Evolutionary conservation across 2,797 vertebrate species (phyloP).

Genomic region (Microctenopoma lineatum): DNA sequence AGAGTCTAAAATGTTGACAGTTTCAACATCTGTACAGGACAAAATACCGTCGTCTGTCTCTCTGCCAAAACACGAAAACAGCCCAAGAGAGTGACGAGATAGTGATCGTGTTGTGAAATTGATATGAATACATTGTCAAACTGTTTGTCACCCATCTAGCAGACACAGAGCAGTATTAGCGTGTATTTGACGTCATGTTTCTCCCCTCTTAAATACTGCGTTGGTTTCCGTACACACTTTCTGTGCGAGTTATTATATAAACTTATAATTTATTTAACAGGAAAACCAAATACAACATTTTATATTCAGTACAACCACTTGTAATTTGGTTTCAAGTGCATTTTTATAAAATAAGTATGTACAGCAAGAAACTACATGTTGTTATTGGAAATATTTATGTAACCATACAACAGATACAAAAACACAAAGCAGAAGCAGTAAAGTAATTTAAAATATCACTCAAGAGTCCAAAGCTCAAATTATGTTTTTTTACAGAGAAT

Average conservation of each 20-base stretch:
- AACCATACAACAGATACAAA: background rate
- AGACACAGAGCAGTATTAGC: too few relatives aligned
- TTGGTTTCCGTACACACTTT: background rate
- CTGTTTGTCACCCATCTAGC: background rate
- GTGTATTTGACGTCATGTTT: background rate
- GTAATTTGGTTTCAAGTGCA: background rate
- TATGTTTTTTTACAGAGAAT: background rate
- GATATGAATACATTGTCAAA: background rate
- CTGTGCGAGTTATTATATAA: background rate
- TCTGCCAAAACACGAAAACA: constrained; percentile 10
- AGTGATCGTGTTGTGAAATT: too few relatives aligned
- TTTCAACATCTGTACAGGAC: constrained; percentile 6
- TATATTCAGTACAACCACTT: background rate
- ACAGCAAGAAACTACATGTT: background rate
- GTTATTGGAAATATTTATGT: background rate
- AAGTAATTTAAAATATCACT: background rate
- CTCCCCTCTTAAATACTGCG: background rate
- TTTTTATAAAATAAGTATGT: background rate
- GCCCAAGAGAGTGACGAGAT: background rate
- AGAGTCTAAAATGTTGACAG: constrained; percentile 20
- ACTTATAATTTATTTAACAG: background rate
- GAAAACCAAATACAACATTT: background rate
- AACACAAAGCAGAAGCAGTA: background rate
- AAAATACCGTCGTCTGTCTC: constrained; percentile 11
- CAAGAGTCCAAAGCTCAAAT: background rate